phyloP scores from a whole-genome alignment of 2,113 vertebrate genomes.

The Martes martes region DNA sequence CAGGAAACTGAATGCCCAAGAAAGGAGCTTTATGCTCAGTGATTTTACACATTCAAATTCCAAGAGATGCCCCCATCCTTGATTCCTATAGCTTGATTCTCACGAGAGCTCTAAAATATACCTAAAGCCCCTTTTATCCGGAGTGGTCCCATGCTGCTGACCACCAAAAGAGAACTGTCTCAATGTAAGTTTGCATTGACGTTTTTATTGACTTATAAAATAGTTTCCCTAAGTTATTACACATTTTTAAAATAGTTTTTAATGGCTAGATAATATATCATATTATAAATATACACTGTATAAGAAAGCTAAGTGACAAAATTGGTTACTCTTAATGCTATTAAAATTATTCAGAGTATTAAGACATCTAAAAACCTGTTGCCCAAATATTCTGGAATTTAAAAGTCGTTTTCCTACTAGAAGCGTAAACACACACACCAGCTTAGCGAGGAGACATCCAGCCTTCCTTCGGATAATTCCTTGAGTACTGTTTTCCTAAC shows the following conservation, averaged over 20 bases:
- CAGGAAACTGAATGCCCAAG: background rate
- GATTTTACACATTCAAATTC: background rate
- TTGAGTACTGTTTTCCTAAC: slow-evolving; percentile 1
- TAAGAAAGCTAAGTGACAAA: background rate
- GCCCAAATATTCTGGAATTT: background rate
- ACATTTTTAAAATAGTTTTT: background rate
- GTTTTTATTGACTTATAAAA: background rate
- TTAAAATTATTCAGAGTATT: slow-evolving; percentile 3
- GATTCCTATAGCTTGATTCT: background rate
- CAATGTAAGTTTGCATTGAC: background rate
- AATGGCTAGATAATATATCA: background rate
- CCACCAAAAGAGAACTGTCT: background rate
- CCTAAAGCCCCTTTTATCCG: background rate
- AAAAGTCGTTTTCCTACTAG: background rate
- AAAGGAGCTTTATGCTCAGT: background rate
- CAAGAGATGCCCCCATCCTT: background rate
- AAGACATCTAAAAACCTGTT: background rate
- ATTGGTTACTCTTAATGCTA: background rate
- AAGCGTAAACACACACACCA: background rate
- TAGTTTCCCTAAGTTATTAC: background rate
- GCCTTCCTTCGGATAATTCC: background rate
- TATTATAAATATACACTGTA: background rate
- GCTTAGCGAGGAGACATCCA: background rate
- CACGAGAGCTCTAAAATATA: background rate
- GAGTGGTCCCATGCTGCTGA: background rate